Evolutionary conservation across 2,888 invertebrate genomes (phyloP), one percentile per base, ranked within the genome.

Genomic region (Calliscelio sp.): DNA sequence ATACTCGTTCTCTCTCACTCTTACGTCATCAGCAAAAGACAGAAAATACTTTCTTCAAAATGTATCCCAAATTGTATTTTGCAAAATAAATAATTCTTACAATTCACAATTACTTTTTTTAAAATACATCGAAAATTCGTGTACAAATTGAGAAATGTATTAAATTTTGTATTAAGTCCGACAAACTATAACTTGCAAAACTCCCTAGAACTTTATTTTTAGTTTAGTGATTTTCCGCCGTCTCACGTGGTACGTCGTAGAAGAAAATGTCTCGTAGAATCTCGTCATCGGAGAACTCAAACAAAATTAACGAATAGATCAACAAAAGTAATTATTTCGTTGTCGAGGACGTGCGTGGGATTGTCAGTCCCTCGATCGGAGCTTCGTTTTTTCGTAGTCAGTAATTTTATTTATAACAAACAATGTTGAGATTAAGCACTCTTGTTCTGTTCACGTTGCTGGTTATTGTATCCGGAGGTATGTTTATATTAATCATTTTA

Each of bases 261-360:
- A 79, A 71, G 65, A 80, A 80, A 73, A 80, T 80, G 79, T 80
- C 79, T 73, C 81, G 53, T 18, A 68, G 74, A 46, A 81, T 68
- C 75, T 75, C 73, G 81, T 25, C 74, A 53, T 81, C 53, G 61
- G 51, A 68, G 59, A 53, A 53, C 66, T 81, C 44, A 49, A 73
- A 75, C 55, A 81, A 81, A 75, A 70, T 81, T 49, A 35, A 51
- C 11, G 66, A 74, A 28, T 61, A 41, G 74, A 51, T 7, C 22
- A n/a, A 28, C 41, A 18, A 55, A 55, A 71, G 32, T 55, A 51
- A 70, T 44, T 41, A 63, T 16, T 61, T 35, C 32, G 44, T 8
- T 24, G 18, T 35, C 53, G 14, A 57, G 46, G 18, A n/a, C 0
- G 57, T 2, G 6, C 46, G 53, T 20, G 53, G 11, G n/a, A 74